Percentiles rank a stretch among this genome's conserved stretches.
phyloP scores from a whole-genome alignment of 1,140 invertebrate genomes.

The Meloidogyne hapla region DNA sequence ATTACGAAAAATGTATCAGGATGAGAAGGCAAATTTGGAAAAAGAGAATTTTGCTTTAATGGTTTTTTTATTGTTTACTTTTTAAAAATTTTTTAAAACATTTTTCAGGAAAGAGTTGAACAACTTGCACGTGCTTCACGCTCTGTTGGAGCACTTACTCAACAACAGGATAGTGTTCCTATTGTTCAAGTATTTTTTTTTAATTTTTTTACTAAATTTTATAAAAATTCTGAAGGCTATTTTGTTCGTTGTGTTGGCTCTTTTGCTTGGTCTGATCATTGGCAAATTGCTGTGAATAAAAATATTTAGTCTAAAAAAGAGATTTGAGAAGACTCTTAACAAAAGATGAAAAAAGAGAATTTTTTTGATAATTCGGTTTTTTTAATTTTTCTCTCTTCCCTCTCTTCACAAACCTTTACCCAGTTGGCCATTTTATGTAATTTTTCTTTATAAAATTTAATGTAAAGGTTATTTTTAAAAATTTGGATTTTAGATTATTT shows the following conservation, averaged over 20 bases:
- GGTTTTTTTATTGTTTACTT: slow-evolving; percentile 21
- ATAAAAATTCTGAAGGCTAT: slow-evolving; percentile 31
- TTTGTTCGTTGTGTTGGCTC: slow-evolving; percentile 36
- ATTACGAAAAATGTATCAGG: slow-evolving; percentile 41
- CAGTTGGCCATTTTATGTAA: slow-evolving; percentile 1
- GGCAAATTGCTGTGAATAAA: slow-evolving; percentile 41
- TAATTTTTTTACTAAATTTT: not conserved
- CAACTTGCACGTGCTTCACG: slow-evolving; percentile 28
- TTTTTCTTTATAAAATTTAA: not conserved
- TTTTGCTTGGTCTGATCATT: slow-evolving; percentile 43
- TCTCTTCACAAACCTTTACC: not conserved
- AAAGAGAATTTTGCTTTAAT: slow-evolving; percentile 33
- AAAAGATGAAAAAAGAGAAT: not conserved
- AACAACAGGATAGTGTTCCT: slow-evolving; percentile 18
- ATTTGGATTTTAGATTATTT: too few relatives aligned
- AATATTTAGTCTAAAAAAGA: not conserved
- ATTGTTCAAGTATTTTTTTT: slow-evolving; percentile 20
- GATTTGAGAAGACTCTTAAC: not conserved
- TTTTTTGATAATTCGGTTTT: slow-evolving; percentile 6
- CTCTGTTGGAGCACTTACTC: slow-evolving; percentile 1
- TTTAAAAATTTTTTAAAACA: not conserved
- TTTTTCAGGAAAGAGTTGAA: slow-evolving; percentile 26
- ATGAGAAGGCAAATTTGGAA: slow-evolving; percentile 39
- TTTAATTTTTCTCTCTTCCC: not conserved
- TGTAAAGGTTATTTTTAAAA: too few relatives aligned